These are phyloP conservation scores for Xenentodon cancila DNA, from an alignment of 2,797 vertebrate species.

Conservation along the genomic window DNA sequence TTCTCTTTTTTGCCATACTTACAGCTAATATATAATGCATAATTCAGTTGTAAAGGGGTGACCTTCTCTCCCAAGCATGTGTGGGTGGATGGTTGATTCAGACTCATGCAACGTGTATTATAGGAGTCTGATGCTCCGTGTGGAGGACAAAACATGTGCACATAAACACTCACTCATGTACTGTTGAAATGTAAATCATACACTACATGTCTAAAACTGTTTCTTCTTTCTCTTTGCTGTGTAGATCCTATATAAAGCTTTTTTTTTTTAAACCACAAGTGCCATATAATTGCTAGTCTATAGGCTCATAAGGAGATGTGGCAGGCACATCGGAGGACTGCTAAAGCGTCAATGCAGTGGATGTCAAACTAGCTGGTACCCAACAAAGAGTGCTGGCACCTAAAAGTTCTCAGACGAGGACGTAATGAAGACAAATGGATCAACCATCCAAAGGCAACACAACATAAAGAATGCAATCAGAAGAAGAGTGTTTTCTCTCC, in stretches of 20 bases:
- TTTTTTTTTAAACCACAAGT: too few species aligned
- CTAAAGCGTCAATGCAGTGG: too few species aligned
- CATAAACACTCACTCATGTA: constrained; percentile 17
- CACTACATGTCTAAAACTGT: neutral
- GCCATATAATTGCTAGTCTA: constrained; percentile 18
- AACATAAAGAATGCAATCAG: constrained; percentile 67
- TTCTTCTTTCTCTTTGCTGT: neutral
- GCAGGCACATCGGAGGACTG: constrained; percentile 38
- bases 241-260: too few species aligned
- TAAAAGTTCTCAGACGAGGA: constrained; percentile 69
- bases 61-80: constrained; percentile 19
- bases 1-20: neutral
- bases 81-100: constrained; percentile 59
- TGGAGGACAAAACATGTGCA: constrained; percentile 14
- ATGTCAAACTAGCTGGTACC: neutral
- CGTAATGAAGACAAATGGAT: constrained; percentile 78
- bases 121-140: constrained; percentile 38
- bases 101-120: constrained; percentile 53
- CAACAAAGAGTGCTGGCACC: constrained; percentile 66
- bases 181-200: constrained; percentile 7
- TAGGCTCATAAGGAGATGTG: constrained; percentile 28
- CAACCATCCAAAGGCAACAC: constrained; percentile 69
- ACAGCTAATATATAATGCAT: constrained; percentile 6
- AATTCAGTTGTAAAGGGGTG: constrained; percentile 18
- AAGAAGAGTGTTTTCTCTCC: constrained; percentile 37